Conservation (phyloP, 2,888 invertebrate species). For the Priapulus caudatus region DNA sequence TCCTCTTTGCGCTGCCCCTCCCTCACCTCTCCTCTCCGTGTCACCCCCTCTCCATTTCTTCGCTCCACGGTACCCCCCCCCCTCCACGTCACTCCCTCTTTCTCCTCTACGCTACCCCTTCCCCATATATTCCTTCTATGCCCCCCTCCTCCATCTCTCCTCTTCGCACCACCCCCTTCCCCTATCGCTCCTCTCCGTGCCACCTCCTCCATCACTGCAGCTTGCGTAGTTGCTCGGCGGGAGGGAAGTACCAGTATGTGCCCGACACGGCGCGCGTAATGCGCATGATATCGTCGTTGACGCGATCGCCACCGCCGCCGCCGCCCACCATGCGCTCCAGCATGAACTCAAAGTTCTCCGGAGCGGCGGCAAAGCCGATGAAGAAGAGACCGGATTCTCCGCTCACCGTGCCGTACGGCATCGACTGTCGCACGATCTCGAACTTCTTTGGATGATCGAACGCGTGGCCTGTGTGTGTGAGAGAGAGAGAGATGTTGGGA, state of each 20-base stretch:
- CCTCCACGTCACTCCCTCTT: neutral
- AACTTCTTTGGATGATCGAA: conserved; percentile 32
- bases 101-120: neutral
- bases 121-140: neutral
- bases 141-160: no score
- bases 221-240: no score
- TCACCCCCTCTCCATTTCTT: neutral
- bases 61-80: neutral
- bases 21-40: neutral
- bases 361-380: conserved; percentile 35
- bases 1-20: neutral
- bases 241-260: conserved; percentile 39
- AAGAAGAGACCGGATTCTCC: conserved; percentile 37
- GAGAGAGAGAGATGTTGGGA: conserved; percentile 1
- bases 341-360: conserved; percentile 36
- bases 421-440: conserved; percentile 38
- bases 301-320: conserved; percentile 29
- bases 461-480: conserved; percentile 30
- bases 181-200: neutral
- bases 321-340: conserved; percentile 38
- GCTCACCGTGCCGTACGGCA: conserved; percentile 34
- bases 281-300: conserved; percentile 36
- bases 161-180: no score
- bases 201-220: conserved; percentile 29
- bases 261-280: conserved; percentile 32